Evolutionary conservation across 2,888 invertebrate genomes (phyloP).

Genomic region (Eupithecia insigniata): DNA sequence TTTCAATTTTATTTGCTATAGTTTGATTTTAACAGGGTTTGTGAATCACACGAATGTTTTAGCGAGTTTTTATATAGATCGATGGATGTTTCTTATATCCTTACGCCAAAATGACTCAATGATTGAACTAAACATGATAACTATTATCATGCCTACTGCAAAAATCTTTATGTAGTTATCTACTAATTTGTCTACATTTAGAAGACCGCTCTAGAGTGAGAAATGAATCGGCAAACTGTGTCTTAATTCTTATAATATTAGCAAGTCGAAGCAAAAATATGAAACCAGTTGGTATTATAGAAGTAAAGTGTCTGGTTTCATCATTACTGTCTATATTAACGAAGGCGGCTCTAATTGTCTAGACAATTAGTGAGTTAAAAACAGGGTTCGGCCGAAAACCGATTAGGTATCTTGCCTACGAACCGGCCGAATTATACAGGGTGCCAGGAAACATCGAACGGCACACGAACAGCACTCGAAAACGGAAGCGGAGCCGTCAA

Average conservation of each 20-base stretch:
- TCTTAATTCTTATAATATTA: neutral
- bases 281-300: constrained; percentile 27
- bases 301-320: constrained; percentile 63
- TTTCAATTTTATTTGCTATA: neutral
- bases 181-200: no score
- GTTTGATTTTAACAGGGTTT: no score
- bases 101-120: no score
- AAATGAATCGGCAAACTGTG: no score
- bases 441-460: no score
- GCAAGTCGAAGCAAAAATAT: constrained; percentile 3
- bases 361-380: constrained; percentile 69
- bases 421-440: neutral
- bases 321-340: constrained; percentile 73
- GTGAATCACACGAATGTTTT: neutral
- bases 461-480: no score
- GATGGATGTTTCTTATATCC: no score
- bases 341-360: constrained; percentile 73
- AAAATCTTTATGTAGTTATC: no score
- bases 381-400: constrained; percentile 18
- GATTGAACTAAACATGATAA: no score
- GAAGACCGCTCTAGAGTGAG: no score
- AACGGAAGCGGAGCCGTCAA: no score
- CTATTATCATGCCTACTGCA: no score
- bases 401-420: neutral
- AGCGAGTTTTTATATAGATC: neutral